Conservation (phyloP, 2,113 vertebrate genomes). For the Cryptotis parvus region DNA sequence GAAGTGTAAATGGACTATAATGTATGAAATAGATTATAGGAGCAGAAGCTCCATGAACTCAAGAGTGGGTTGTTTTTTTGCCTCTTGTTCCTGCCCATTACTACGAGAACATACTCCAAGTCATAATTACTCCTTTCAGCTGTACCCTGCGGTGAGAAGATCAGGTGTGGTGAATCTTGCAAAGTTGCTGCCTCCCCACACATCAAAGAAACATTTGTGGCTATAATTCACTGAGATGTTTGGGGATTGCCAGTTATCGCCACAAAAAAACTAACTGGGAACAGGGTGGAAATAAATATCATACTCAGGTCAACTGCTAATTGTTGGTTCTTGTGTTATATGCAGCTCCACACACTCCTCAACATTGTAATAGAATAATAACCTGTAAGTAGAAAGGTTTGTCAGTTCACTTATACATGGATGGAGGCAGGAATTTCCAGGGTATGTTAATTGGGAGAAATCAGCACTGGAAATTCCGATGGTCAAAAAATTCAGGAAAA, state of each 20-base stretch:
- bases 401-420: neutral
- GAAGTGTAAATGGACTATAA: neutral
- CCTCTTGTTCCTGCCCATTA: neutral
- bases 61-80: neutral
- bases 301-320: neutral
- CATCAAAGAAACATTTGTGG: neutral
- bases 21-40: neutral
- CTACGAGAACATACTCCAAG: neutral
- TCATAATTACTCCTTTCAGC: neutral
- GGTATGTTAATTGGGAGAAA: neutral
- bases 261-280: neutral
- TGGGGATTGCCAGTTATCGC: neutral
- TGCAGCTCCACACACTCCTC: neutral
- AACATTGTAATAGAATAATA: neutral
- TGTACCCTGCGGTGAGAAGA: neutral
- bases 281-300: neutral
- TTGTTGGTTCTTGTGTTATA: neutral
- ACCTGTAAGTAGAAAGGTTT: neutral
- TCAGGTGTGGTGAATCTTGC: neutral
- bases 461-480: neutral
- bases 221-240: neutral
- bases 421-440: neutral
- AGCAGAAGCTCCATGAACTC: neutral
- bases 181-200: neutral
- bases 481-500: neutral